Evolutionary conservation across 2,797 vertebrate genomes (phyloP).

Genomic region (Iguana delicatissima): DNA sequence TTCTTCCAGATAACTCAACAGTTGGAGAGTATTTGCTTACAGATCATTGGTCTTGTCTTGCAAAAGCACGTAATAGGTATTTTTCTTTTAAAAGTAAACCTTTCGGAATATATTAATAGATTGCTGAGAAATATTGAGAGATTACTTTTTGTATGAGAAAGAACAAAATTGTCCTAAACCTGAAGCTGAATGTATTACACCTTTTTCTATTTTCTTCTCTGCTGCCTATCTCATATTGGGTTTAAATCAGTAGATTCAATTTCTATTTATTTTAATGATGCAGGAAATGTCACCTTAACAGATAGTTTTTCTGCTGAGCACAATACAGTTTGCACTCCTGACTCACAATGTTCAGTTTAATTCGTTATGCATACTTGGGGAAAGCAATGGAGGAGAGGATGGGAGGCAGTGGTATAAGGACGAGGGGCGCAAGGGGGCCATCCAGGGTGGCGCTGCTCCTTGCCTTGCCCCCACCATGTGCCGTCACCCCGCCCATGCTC

Average conservation of each 20-base stretch:
- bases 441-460: too few species aligned
- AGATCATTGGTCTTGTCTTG: conserved; percentile 95
- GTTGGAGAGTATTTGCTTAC: conserved; percentile 95
- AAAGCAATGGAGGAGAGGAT: background rate
- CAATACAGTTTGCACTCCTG: conserved; percentile 23
- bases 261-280: background rate
- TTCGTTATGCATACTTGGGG: conserved; percentile 26
- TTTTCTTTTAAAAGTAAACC: conserved; percentile 59
- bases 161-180: background rate
- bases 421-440: too few species aligned
- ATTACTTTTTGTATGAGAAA: background rate
- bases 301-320: background rate
- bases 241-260: background rate
- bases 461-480: too few species aligned
- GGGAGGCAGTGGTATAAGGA: too few species aligned
- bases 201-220: conserved; percentile 4
- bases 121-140: background rate
- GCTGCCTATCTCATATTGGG: background rate
- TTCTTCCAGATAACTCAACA: conserved; percentile 91
- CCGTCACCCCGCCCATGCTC: too few species aligned
- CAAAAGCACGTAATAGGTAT: conserved; percentile 98
- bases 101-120: background rate
- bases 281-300: background rate
- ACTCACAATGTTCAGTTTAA: conserved; percentile 21
- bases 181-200: background rate